Base-by-base conservation (phyloP, 2,888 invertebrate species). In the Drosophila helvetica region DNA sequence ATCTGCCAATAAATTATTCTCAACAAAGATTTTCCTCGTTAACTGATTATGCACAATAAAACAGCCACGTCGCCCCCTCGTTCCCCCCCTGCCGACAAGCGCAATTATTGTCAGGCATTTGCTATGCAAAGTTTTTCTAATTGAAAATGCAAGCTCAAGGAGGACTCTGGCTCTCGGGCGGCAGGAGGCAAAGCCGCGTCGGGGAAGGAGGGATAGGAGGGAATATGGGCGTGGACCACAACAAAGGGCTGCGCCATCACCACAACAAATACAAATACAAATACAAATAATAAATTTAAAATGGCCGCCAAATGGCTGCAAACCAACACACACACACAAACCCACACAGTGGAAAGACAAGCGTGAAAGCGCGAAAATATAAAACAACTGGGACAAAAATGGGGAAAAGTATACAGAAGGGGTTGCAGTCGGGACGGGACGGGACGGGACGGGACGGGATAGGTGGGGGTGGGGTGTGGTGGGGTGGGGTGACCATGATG, bases 1-100 rank as follows among this genome's bases (percentile, higher is more conserved):
- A 82, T 79, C 86, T 84, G 86, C 79, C 86, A 86, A 86, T 84
- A 86, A 84, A 86, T 84, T 86, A 80, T 80, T 76, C 86, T 86
- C 87, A 77, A 86, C 85, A 84, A 85, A 82, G 70, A 62, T 80
- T 82, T 86, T 82, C 85, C 87, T 86, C 87, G 86, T 86, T 86
- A 86, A 86, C 85, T 86, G 85, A 86, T 86, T 86, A 86, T 86
- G 87, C 85, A 83, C 80, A 82, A 78, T 77, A 85, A 71, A 78
- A 73, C 67, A 57, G 77, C 67, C 75, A 59, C 65, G 58, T 71
- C 55, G 17, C 6, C 57, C 54, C 59, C 52, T n/a, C 12, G 55
- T 54, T 54, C 18, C 33, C 33, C 75, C 22, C 22, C 22, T 5
- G 0, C 22, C 55, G 50, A 58, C 73, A 67, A 67, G 73, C 66